Conservation (phyloP, 1,140 invertebrate species). For the Nomia melanderi region DNA sequence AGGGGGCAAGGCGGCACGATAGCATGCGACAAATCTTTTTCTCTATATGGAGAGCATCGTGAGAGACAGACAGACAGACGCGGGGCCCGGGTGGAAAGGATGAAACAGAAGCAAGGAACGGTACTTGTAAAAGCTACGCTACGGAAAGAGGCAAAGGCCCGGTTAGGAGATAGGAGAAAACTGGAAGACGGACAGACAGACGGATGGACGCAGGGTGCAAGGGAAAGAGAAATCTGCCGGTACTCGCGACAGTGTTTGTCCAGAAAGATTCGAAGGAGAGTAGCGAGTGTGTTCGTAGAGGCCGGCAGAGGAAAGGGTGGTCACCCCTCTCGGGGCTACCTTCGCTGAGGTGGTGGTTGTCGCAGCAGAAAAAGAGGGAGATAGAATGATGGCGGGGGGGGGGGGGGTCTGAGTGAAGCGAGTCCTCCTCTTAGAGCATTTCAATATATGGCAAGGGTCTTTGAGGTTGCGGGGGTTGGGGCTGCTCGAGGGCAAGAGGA, state of each 20-base stretch:
- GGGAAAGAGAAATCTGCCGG: slow-evolving; percentile 21
- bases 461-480: slow-evolving; percentile 75
- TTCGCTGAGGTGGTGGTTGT: slow-evolving; percentile 70
- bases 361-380: no score
- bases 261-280: slow-evolving; percentile 66
- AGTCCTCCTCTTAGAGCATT: slow-evolving; percentile 79
- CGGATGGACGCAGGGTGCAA: background rate
- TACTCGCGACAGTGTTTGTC: slow-evolving; percentile 70
- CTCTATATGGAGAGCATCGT: slow-evolving; percentile 26
- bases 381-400: slow-evolving; percentile 15
- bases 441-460: slow-evolving; percentile 79
- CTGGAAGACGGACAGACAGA: background rate
- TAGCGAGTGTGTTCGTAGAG: slow-evolving; percentile 57
- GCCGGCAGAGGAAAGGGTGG: slow-evolving; percentile 48
- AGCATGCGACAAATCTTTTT: slow-evolving; percentile 55
- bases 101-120: slow-evolving; percentile 14
- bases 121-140: slow-evolving; percentile 7
- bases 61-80: slow-evolving; percentile 28
- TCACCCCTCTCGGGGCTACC: slow-evolving; percentile 56
- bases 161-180: background rate
- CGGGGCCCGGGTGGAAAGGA: background rate
- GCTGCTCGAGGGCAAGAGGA: slow-evolving; percentile 63
- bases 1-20: slow-evolving; percentile 5
- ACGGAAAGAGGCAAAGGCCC: slow-evolving; percentile 1
- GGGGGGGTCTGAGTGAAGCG: slow-evolving; percentile 51